Percentiles rank a stretch among this genome's conserved stretches.
phyloP scores from a whole-genome alignment of 1,140 invertebrate species.

The Drosophila ogumai region DNA sequence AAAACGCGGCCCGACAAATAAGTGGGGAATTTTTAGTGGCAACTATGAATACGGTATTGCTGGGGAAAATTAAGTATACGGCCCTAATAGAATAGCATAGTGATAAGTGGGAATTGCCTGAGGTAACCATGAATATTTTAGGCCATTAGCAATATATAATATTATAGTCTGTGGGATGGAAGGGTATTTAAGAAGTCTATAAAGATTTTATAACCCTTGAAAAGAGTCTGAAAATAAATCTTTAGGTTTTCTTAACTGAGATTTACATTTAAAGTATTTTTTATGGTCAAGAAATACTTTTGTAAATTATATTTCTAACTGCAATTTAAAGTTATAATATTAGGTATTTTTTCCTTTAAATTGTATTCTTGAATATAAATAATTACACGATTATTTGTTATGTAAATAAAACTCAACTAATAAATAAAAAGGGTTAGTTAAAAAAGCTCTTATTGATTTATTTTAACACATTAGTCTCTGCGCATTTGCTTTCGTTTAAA shows the following conservation, averaged over 20 bases:
- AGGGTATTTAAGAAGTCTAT: not conserved
- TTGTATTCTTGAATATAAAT: too few relatives aligned
- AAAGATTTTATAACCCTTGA: too few relatives aligned
- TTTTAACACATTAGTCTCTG: not conserved
- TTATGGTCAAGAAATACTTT: not conserved
- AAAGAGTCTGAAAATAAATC: not conserved
- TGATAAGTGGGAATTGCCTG: constrained; percentile 7
- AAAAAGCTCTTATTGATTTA: not conserved
- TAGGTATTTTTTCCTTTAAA: not conserved
- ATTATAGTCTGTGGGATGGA: not conserved
- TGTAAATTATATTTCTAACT: not conserved
- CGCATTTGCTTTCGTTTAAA: not conserved
- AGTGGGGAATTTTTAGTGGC: constrained; percentile 20
- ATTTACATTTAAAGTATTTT: not conserved
- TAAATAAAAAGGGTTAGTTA: not conserved
- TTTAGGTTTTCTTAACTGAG: not conserved
- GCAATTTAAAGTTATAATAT: not conserved
- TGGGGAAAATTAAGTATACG: not conserved
- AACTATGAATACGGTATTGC: constrained; percentile 36
- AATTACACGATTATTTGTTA: too few relatives aligned
- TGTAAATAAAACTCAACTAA: not conserved
- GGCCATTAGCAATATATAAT: not conserved
- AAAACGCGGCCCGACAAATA: constrained; percentile 16
- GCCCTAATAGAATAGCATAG: not conserved
- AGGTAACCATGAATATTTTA: constrained; percentile 8